Evolutionary conservation across 2,113 vertebrate genomes (phyloP).

Genomic region (Spea bombifrons): DNA sequence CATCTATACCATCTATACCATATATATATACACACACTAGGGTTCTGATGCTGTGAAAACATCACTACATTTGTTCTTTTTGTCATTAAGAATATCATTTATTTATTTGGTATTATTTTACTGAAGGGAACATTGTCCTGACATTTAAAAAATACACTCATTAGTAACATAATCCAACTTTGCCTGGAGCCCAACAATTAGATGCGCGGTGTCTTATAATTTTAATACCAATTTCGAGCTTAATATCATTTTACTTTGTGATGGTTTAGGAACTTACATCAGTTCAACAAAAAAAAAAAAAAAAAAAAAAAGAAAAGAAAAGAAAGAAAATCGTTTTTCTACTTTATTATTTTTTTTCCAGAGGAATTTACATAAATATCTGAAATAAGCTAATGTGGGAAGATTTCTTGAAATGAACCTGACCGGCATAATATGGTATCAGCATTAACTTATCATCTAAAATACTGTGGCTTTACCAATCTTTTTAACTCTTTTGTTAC

Average conservation of each 20-base stretch:
- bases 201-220: slow-evolving; percentile 12
- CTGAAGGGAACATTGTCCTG: slow-evolving; percentile 34
- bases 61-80: slow-evolving; percentile 7
- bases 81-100: slow-evolving; percentile 29
- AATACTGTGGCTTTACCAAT: too few relatives aligned
- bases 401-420: background rate
- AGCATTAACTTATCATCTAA: too few relatives aligned
- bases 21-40: too few relatives aligned
- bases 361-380: background rate
- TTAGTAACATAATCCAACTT: slow-evolving; percentile 31
- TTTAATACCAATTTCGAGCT: slow-evolving; percentile 37
- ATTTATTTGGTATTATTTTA: slow-evolving; percentile 29
- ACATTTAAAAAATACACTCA: slow-evolving; percentile 42
- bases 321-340: background rate
- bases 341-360: background rate
- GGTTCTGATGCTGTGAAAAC: background rate
- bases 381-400: background rate
- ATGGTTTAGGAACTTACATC: background rate
- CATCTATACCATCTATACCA: too few relatives aligned
- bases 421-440: too few relatives aligned
- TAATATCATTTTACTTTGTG: slow-evolving; percentile 6
- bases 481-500: too few relatives aligned
- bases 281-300: background rate
- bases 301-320: background rate
- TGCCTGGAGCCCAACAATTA: slow-evolving; percentile 39